Evolutionary conservation across 2,113 vertebrate genomes (phyloP).

Genomic region (Accipiter virgatus): DNA sequence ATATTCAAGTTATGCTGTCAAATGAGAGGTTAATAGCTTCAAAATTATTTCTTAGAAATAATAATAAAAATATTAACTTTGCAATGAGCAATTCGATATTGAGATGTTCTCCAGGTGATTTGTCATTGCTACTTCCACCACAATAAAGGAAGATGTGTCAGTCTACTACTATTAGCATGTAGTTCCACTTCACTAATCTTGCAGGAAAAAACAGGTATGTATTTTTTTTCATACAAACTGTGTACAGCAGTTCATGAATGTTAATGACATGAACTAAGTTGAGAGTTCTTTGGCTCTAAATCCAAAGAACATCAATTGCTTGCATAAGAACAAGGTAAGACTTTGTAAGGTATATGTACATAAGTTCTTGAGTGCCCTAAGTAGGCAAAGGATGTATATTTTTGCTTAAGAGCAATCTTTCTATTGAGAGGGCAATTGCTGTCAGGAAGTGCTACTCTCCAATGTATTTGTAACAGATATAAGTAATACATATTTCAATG

Average conservation of each 20-base stretch:
- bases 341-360: neutral
- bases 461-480: neutral
- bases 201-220: neutral
- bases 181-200: neutral
- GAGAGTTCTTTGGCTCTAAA: neutral
- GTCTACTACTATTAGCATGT: neutral
- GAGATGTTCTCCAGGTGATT: neutral
- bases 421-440: fast-evolving
- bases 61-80: neutral
- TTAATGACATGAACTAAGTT: neutral
- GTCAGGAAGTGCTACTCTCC: neutral
- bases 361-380: neutral
- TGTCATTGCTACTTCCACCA: neutral
- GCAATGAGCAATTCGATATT: neutral
- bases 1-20: neutral
- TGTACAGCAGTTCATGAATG: neutral
- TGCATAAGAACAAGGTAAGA: neutral
- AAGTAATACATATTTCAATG: neutral
- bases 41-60: neutral
- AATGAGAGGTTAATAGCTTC: neutral
- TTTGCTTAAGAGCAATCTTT: neutral
- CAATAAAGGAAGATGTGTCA: neutral
- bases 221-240: neutral
- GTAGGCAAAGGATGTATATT: neutral
- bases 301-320: neutral